Evolutionary conservation across 2,888 invertebrate genomes (phyloP).

Genomic region (Idaea straminata): DNA sequence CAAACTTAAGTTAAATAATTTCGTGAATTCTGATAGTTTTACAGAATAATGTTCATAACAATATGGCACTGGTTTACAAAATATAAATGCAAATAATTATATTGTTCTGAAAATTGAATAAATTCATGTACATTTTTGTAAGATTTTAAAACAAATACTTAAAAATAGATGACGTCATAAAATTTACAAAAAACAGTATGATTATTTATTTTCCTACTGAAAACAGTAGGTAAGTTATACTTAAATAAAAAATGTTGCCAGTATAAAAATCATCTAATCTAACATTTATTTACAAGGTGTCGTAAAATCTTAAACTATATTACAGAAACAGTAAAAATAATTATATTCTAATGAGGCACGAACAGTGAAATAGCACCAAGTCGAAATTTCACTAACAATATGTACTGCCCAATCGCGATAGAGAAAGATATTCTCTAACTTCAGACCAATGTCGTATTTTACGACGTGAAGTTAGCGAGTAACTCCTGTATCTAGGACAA

Average conservation of each 20-base stretch:
- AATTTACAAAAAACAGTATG: not conserved
- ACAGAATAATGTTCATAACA: too few relatives aligned
- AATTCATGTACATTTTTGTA: not conserved
- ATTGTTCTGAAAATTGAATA: too few relatives aligned
- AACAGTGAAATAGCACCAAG: conserved; percentile 74
- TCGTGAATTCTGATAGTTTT: too few relatives aligned
- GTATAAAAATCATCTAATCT: not conserved
- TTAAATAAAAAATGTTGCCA: not conserved
- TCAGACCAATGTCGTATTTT: too few relatives aligned
- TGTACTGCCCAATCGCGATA: conserved; percentile 22
- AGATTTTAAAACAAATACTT: not conserved
- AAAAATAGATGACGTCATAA: not conserved
- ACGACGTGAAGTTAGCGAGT: too few relatives aligned
- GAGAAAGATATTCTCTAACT: conserved; percentile 10
- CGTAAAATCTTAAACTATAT: not conserved
- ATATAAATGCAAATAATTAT: too few relatives aligned
- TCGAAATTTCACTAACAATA: conserved; percentile 38
- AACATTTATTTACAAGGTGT: not conserved
- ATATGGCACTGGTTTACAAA: too few relatives aligned
- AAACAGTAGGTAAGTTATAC: not conserved
- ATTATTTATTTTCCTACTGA: not conserved
- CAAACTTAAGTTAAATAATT: too few relatives aligned
- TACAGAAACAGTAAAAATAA: not conserved
- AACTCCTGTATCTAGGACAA: too few relatives aligned
- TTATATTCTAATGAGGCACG: conserved; percentile 59